These are phyloP conservation scores for Zoanthus sociatus DNA, from an alignment of 92 coral and sea anemone genomes.

Conservation along the genomic window DNA sequence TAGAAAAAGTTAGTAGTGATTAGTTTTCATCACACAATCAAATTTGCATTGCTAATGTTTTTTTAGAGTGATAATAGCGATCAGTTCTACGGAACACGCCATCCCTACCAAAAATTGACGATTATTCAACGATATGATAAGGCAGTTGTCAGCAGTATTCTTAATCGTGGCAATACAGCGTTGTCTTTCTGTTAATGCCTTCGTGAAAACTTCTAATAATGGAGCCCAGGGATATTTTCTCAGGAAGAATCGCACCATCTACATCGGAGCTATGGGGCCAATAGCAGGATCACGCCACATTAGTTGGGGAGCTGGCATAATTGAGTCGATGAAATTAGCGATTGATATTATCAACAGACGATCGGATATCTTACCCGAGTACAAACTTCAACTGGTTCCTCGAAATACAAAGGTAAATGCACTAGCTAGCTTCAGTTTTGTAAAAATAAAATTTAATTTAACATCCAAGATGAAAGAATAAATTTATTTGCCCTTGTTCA, in stretches of 20 bases:
- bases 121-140: background rate
- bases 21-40: too few relatives aligned
- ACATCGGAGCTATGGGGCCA: conserved; percentile 35
- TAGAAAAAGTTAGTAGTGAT: too few relatives aligned
- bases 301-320: conserved; percentile 32
- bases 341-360: conserved; percentile 27
- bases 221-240: background rate
- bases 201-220: background rate
- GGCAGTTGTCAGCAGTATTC: background rate
- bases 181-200: background rate
- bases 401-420: conserved; percentile 25
- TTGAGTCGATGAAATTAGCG: conserved; percentile 35
- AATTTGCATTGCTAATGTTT: too few relatives aligned
- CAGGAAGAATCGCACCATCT: background rate
- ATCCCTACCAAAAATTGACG: background rate
- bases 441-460: too few relatives aligned
- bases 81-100: background rate
- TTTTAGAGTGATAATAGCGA: background rate
- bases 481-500: too few relatives aligned
- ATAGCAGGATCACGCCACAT: background rate
- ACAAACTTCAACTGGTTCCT: conserved; percentile 19
- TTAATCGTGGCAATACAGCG: background rate
- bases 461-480: too few relatives aligned
- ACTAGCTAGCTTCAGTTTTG: too few relatives aligned
- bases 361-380: conserved; percentile 17